phyloP scores from a whole-genome alignment of 2,113 vertebrate genomes.

The Paratilapia polleni region DNA sequence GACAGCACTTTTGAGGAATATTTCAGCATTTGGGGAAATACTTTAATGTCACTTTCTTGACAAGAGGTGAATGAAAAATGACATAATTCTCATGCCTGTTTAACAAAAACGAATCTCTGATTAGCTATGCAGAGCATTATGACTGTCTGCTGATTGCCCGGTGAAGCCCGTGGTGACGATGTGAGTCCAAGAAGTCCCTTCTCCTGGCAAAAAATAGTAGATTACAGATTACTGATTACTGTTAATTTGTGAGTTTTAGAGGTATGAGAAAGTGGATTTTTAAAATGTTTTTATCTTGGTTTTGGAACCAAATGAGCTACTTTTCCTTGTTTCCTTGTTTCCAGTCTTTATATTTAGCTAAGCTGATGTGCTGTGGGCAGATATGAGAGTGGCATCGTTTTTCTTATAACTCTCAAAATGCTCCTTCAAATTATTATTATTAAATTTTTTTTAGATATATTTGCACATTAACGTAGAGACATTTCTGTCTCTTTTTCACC shows the following conservation, averaged over 20 bases:
- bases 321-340: not conserved
- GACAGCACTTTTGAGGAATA: not conserved
- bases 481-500: not conserved
- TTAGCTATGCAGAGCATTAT: not conserved
- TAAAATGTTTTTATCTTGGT: not conserved
- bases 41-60: not conserved
- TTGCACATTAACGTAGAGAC: not conserved
- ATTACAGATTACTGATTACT: slow-evolving; percentile 21
- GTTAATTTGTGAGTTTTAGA: slow-evolving; percentile 26
- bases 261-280: not conserved
- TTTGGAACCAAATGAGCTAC: not conserved
- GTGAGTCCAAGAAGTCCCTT: slow-evolving; percentile 3
- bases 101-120: not conserved
- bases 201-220: not conserved
- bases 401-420: not conserved
- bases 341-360: not conserved
- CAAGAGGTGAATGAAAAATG: not conserved
- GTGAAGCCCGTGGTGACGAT: not conserved
- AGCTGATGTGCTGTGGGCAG: not conserved
- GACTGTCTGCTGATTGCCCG: slow-evolving; percentile 7
- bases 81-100: not conserved
- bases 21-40: not conserved
- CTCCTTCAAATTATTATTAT: not conserved
- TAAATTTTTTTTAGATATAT: no score
- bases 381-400: not conserved